Base-by-base conservation (phyloP, 2,113 vertebrate species). In the Podarcis muralis region DNA sequence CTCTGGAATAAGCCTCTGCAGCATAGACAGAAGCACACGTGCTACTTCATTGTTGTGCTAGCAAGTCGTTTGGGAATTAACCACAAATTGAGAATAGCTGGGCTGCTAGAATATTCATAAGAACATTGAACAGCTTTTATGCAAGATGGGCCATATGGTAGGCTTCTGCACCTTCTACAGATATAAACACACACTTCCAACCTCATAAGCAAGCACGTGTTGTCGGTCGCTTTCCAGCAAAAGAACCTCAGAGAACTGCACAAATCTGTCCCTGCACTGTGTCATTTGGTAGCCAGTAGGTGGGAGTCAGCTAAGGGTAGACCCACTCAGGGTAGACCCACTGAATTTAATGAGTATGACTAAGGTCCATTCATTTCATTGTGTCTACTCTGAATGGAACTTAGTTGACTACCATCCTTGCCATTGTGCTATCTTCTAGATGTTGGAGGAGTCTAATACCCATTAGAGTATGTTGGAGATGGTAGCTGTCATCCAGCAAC, bases 141-240 rank as follows among this genome's bases (percentile, higher is more conserved):
- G 37, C 74, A 86, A 76, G 87, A 72, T 53, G 90, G 35, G 9
- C 82, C 80, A 82, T 90, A 90, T 87, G 85, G 85, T 62, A 87
- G 65, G 57, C 66, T 87, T 87, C 72, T 87, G 53, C 80, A 90
- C 74, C 74, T 90, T 83, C 43, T n/a, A 25, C 57, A 40, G 82
- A 68, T 76, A 68, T 32, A 81, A 86, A 77, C 62, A 74, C 72
- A 37, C 27, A 59, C 20, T 68, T 90, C 35, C 65, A 77, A 88
- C 40, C 74, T 78, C 82, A 48, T 76, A 83, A 83, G 37, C 40
- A 74, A 76, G 37, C n/a, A 27, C 15, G 22, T 57, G 87, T 16
- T 78, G 62, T 27, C 37, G 23, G 59, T 78, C 59, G 78, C 35
- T 32, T 86, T 78, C 75, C 72, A 68, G 72, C 80, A 88, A 76